Evolutionary conservation across 2,797 vertebrate species (phyloP).

Genomic region (Toxotes lorentzi): DNA sequence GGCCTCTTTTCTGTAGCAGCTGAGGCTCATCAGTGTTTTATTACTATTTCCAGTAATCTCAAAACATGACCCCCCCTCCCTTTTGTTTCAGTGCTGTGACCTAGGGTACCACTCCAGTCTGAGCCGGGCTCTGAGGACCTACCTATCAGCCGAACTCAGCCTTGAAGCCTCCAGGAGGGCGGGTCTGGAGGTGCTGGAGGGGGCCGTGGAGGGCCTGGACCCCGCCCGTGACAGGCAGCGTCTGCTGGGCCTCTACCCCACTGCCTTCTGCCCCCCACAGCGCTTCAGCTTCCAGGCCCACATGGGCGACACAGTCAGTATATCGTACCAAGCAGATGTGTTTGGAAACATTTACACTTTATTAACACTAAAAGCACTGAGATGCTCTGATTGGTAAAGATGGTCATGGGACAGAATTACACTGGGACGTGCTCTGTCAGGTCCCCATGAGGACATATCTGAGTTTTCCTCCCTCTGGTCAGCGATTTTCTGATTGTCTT

Average conservation of each 20-base stretch:
- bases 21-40: too few relatives aligned
- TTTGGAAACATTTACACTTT: too few relatives aligned
- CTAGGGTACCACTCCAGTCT: slow-evolving; percentile 98
- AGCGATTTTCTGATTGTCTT: neutral
- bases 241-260: slow-evolving; percentile 97
- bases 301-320: slow-evolving; percentile 95
- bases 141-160: slow-evolving; percentile 96
- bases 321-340: neutral
- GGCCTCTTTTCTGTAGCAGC: too few relatives aligned
- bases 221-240: slow-evolving; percentile 94
- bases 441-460: neutral
- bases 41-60: too few relatives aligned
- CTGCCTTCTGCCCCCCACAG: slow-evolving; percentile 94
- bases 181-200: slow-evolving; percentile 96
- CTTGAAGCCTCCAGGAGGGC: slow-evolving; percentile 96
- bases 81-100: slow-evolving; percentile 92
- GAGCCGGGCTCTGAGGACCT: slow-evolving; percentile 94
- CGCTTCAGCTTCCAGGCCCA: slow-evolving; percentile 96
- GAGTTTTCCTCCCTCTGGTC: neutral
- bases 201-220: slow-evolving; percentile 95
- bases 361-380: too few relatives aligned
- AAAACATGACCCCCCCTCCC: neutral
- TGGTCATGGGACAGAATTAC: too few relatives aligned
- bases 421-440: neutral
- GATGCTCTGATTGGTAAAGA: too few relatives aligned